These are phyloP conservation scores for Myoxocephalus aenaeus DNA, from an alignment of 2,797 vertebrate species.

Conservation along the genomic window DNA sequence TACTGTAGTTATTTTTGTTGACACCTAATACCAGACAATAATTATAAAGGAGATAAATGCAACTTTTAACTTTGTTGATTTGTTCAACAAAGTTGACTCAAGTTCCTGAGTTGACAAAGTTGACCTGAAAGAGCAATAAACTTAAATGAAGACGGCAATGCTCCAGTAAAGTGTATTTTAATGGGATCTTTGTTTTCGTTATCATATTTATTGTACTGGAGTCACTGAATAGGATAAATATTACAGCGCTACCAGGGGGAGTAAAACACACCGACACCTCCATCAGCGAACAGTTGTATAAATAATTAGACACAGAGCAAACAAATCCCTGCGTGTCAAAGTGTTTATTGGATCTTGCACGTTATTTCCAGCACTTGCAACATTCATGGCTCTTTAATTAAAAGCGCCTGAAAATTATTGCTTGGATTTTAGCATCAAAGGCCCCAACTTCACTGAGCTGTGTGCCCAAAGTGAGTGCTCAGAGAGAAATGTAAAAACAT, in stretches of 20 bases:
- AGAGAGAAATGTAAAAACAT: slow-evolving; percentile 29
- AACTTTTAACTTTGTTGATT: neutral
- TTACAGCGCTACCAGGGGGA: neutral
- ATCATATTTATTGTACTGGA: slow-evolving; percentile 3
- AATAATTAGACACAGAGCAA: slow-evolving; percentile 29
- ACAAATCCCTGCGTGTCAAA: slow-evolving; percentile 1
- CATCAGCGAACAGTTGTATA: neutral
- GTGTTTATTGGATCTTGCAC: slow-evolving; percentile 14
- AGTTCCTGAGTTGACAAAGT: slow-evolving; percentile 9
- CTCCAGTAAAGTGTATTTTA: slow-evolving; percentile 21
- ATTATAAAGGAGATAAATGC: neutral
- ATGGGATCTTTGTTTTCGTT: slow-evolving; percentile 10
- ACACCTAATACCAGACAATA: neutral
- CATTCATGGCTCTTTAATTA: slow-evolving; percentile 10
- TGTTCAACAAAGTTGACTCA: neutral
- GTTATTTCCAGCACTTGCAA: slow-evolving; percentile 5
- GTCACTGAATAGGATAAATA: slow-evolving; percentile 26
- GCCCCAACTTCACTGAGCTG: neutral
- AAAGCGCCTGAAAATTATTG: neutral
- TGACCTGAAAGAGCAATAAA: slow-evolving; percentile 14
- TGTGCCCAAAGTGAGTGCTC: slow-evolving; percentile 12
- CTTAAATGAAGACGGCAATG: slow-evolving; percentile 2
- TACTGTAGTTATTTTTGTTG: neutral
- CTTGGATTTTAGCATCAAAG: neutral
- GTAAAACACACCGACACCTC: neutral